Base-by-base conservation (phyloP, 2,113 vertebrate species). In the Daboia siamensis region DNA sequence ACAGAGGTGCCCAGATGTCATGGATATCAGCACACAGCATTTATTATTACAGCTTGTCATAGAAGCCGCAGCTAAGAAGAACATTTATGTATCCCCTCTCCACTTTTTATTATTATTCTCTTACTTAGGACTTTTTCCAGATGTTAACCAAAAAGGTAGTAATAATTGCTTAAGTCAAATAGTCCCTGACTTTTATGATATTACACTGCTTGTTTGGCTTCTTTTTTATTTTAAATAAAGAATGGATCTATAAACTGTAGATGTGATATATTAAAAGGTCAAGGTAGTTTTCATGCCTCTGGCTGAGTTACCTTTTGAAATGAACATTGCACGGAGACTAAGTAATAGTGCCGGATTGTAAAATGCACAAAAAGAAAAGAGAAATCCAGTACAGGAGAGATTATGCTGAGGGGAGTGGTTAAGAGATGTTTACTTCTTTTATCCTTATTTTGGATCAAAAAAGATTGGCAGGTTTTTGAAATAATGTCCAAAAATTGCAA, bases 41-140 rank as follows among this genome's bases (percentile, higher is more conserved):
- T 85, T 86, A 91, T 61, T 59, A 91, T 87, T 64, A 64, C 26
- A 51, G 87, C 39, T 57, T 92, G 87, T 59, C 64, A 89, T 39
- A 52, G n/a, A 33, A 91, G 90, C 52, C 26, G 8, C 39, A 59
- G 26, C 20, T 24, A 92, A 61, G 21, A 69, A 39, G 51, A 85
- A 57, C 15, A 57, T 48, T 33, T 85, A n/a, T 57, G 52, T 7
- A n/a, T 20, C 74, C 59, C 23, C 12, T 3, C 29, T 64, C 21
- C 86, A 87, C 59, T 21, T 51, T 44, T n/a, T 29, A 24, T 52
- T 39, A 26, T 85, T 33, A 52, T 80, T 86, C 13, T 91, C 26
- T 46, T 29, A 33, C 46, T 8, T 33, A 33, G 17, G 64, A 44
- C 26, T 57, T 57, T 87, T n/a, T 86, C 29, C 87, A 88, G n/a